Evolutionary conservation across 2,113 vertebrate species (phyloP).

Genomic region (Engraulis encrasicolus): DNA sequence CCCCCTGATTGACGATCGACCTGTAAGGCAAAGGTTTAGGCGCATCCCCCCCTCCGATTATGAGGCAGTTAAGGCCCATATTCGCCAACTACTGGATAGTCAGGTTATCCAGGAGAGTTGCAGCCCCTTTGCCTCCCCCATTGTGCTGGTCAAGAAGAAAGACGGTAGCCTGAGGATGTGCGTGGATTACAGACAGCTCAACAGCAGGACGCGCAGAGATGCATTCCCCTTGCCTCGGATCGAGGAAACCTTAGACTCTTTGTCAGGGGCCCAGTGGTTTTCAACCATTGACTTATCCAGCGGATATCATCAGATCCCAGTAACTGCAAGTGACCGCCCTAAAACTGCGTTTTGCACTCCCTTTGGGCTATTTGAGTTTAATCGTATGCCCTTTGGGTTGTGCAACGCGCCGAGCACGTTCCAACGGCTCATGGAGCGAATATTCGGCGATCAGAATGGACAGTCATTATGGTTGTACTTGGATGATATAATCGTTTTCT

Average conservation of each 20-base stretch:
- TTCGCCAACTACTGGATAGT: background rate
- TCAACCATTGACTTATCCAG: background rate
- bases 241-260: background rate
- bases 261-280: constrained; percentile 12
- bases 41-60: constrained; percentile 22
- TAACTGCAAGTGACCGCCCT: background rate
- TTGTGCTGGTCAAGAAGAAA: too few relatives aligned
- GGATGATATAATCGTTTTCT: too few relatives aligned
- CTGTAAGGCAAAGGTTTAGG: background rate
- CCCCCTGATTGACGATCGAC: background rate
- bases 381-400: too few relatives aligned
- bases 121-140: too few relatives aligned
- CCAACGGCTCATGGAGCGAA: too few relatives aligned
- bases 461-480: too few relatives aligned
- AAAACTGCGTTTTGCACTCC: too few relatives aligned
- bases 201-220: background rate
- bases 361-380: too few relatives aligned
- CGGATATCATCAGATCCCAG: constrained; percentile 3
- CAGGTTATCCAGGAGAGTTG: background rate
- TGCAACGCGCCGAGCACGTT: too few relatives aligned
- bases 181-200: constrained; percentile 17
- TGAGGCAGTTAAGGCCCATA: constrained; percentile 13
- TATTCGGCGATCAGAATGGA: too few relatives aligned
- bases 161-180: background rate
- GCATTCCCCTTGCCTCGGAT: constrained; percentile 3